Base-by-base conservation (phyloP, 2,888 invertebrate species). In the Coenonympha arcania region DNA sequence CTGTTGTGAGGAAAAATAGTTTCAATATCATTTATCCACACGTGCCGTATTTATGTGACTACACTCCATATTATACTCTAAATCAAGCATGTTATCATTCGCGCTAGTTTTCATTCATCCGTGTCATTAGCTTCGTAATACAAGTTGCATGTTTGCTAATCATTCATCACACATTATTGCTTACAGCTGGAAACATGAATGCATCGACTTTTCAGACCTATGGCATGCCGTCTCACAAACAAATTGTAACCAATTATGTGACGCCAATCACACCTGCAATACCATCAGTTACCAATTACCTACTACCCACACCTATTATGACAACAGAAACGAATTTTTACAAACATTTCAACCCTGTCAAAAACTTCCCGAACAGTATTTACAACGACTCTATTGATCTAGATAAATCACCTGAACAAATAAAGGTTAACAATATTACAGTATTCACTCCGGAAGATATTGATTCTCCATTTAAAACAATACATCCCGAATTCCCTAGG, bases 171-270 rank as follows among this genome's bases (percentile, higher is more conserved):
- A 48, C 70, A 69, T 80, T 79, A 73, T 79, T 81, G 69, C 76
- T 83, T 84, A 60, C 84, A 84, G 82, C 75, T 67, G 76, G 66
- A 69, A 69, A 64, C 59, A 57, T 53, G 51, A 67, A 72, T 58
- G 72, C 67, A 65, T 64, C 69, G 49, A 63, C 60, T 59, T 64
- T 63, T 61, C 62, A 69, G 56, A 60, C 64, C 62, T 65, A 70
- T 66, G 63, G 55, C 57, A 67, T 71, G 62, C 66, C 71, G 56
- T 64, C 56, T 56, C 53, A 64, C 44, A 64, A 62, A 58, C 65
- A 68, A 60, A 53, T 59, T 54, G 47, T 66, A 24, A 20, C 53
- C 54, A 76, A 72, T 61, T 78, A 72, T 66, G 76, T 78, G 60
- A 82, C 79, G 51, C 76, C 78, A 48, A 56, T 74, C 37, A 57